Evolutionary conservation across 1,140 invertebrate genomes (phyloP).

Genomic region (Lasioglossum baleicum): DNA sequence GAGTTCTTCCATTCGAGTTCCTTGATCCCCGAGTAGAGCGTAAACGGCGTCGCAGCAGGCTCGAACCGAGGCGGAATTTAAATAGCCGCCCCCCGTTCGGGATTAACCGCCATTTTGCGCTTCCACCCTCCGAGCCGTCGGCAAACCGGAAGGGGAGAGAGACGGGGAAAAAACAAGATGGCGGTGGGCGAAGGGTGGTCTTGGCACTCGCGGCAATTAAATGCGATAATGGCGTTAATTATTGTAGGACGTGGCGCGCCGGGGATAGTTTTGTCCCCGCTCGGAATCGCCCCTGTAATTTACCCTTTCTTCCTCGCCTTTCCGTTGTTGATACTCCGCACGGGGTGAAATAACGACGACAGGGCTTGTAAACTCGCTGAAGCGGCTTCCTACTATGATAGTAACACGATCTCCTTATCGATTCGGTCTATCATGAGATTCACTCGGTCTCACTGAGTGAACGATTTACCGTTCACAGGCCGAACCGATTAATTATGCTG

Average conservation of each 20-base stretch:
- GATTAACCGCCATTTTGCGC: slow-evolving; percentile 75
- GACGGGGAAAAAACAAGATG: slow-evolving; percentile 69
- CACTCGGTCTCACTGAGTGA: too few relatives aligned
- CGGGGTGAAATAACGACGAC: slow-evolving; percentile 3
- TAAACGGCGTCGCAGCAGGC: slow-evolving; percentile 25
- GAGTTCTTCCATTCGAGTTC: slow-evolving; percentile 20
- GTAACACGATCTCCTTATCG: too few relatives aligned
- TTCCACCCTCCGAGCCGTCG: slow-evolving; percentile 43
- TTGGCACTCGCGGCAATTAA: slow-evolving; percentile 68
- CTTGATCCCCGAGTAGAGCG: slow-evolving; percentile 21
- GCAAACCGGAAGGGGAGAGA: slow-evolving; percentile 45
- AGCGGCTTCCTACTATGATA: not conserved
- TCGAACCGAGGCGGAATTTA: slow-evolving; percentile 48
- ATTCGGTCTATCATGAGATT: too few relatives aligned
- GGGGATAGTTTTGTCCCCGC: slow-evolving; percentile 62
- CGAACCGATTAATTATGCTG: too few relatives aligned
- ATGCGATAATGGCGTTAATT: slow-evolving; percentile 73
- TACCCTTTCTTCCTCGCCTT: slow-evolving; percentile 27
- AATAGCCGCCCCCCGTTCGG: slow-evolving; percentile 51
- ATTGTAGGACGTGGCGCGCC: slow-evolving; percentile 55
- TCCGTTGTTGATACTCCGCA: slow-evolving; percentile 6
- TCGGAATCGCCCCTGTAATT: slow-evolving; percentile 27
- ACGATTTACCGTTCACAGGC: too few relatives aligned
- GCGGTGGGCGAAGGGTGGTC: slow-evolving; percentile 57
- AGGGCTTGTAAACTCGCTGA: not conserved